Base-by-base conservation (phyloP, 2,888 invertebrate species). In the Podabrus alpinus region DNA sequence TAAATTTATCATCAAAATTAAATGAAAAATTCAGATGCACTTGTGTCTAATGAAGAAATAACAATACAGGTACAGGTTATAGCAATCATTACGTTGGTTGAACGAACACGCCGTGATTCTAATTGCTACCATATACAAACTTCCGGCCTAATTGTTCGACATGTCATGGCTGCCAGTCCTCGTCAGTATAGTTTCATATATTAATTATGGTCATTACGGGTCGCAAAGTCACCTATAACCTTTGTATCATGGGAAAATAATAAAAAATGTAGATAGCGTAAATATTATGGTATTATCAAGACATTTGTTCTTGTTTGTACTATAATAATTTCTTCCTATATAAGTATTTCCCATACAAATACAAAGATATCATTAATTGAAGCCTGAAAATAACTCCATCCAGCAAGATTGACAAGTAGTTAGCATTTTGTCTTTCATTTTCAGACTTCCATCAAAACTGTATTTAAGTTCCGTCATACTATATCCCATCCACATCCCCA, bases 191-290 rank as follows among this genome's bases (percentile, higher is more conserved):
- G 81, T 81, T 81, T 80, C 79, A 80, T 79, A 76, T 80, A 81
- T 81, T 81, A 81, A 81, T 81, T 81, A 81, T 81, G 81, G 81
- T 81, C 81, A 81, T 81, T 81, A 81, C 79, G 78, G 81, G 81
- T 81, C 81, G 79, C 79, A 71, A 74, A 77, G 76, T 79, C 78
- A 79, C 77, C 79, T 77, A 75, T 73, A 78, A 80, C 80, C 80
- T 78, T 74, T 72, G 72, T 72, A 76, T 71, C 73, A 79, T 68
- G 76, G 80, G 79, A 77, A 80, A 80, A 72, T 69, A 71, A 24
- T 59, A 19, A 68, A 59, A 72, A 72, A 72, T 69, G 45, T 45
- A 2, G n/a, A 45, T 45, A 5, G n/a, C n/a, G 45, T 45, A 45
- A 45, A 45, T 45, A 7, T 45, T 13, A 45, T 45, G 45, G 45